Evolutionary conservation across 2,797 vertebrate genomes (phyloP), one percentile per base, ranked within the genome.

Genomic region (Aeoliscus strigatus): DNA sequence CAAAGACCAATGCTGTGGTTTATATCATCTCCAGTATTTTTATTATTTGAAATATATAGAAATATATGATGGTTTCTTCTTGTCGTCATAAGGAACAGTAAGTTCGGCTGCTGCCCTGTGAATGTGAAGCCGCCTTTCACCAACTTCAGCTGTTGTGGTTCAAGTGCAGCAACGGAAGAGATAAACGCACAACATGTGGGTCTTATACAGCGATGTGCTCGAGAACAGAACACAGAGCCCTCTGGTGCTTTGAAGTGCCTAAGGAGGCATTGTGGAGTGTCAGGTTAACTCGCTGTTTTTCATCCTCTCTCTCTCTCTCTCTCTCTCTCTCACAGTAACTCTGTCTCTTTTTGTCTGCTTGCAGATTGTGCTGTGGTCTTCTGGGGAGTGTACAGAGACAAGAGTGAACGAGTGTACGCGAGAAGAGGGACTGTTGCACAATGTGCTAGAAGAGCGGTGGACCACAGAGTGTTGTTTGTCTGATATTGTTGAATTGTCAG

Each of bases 401-500:
- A 48, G 68, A 66, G 55, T 51, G 60, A 72, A 66, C 72, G 56
- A 71, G 70, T 18, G 55, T 64, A 51, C 50, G 55, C 54, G 50
- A 70, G 69, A 81, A 72, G 66, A 69, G 53, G 82, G 61, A 81
- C 84, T 66, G 73, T 71, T 82, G 75, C 92, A 96, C 86, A 69
- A 99, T 98, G 96, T 92, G 88, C 91, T 97, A 96, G 88, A 77
- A 85, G 85, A 86, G 80, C 55, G 84, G 82, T 84, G 79, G 80
- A 84, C 79, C 83, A 83, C 77, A 85, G 84, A 67, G 80, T 86
- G 67, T 89, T 86, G 87, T 90, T 91, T 89, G 87, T 87, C 77
- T 71, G 79, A 87, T 88, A 86, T 88, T 90, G 85, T 90, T 73
- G 88, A 89, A 89, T 87, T 89, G 89, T 82, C 87, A 88, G 90